Conservation (phyloP, 1,140 invertebrate species). For the Meloidogyne chitwoodi region DNA sequence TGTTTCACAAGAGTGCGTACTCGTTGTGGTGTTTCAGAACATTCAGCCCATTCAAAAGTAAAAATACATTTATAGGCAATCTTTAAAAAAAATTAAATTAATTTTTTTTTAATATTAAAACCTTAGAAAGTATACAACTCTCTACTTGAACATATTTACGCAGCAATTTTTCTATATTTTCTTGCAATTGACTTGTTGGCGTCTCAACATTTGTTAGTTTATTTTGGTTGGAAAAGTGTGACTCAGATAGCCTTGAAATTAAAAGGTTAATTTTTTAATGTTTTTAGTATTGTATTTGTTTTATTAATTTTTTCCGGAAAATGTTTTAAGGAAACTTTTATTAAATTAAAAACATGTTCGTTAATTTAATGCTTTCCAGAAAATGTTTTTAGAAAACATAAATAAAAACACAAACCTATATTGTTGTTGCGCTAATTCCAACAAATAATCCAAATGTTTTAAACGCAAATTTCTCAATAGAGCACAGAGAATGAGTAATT, state of each 20-base stretch:
- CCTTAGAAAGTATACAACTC: slow-evolving; percentile 5
- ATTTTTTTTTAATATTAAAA: not conserved
- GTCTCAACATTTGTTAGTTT: not conserved
- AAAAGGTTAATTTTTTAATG: slow-evolving; percentile 9
- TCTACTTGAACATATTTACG: slow-evolving; percentile 13
- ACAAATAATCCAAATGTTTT: slow-evolving; percentile 41
- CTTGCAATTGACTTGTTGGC: slow-evolving; percentile 1
- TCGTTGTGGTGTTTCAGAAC: slow-evolving; percentile 12
- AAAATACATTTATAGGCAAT: slow-evolving; percentile 7
- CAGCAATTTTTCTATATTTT: slow-evolving; percentile 1
- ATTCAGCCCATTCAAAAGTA: slow-evolving; percentile 21
- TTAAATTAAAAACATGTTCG: too few relatives aligned
- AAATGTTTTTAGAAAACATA: not conserved
- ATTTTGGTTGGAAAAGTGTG: not conserved
- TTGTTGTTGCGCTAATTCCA: slow-evolving; percentile 44
- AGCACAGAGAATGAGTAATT: slow-evolving; percentile 17
- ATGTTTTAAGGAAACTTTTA: not conserved
- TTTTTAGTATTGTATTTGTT: too few relatives aligned
- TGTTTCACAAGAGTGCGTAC: slow-evolving; percentile 22
- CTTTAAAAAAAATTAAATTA: not conserved
- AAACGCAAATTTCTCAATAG: slow-evolving; percentile 25
- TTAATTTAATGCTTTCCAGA: too few relatives aligned
- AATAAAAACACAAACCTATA: slow-evolving; percentile 32
- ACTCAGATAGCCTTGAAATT: slow-evolving; percentile 12
- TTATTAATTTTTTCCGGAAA: not conserved